phyloP scores from a whole-genome alignment of 2,888 invertebrate species.

The Alviniconcha strummeri region DNA sequence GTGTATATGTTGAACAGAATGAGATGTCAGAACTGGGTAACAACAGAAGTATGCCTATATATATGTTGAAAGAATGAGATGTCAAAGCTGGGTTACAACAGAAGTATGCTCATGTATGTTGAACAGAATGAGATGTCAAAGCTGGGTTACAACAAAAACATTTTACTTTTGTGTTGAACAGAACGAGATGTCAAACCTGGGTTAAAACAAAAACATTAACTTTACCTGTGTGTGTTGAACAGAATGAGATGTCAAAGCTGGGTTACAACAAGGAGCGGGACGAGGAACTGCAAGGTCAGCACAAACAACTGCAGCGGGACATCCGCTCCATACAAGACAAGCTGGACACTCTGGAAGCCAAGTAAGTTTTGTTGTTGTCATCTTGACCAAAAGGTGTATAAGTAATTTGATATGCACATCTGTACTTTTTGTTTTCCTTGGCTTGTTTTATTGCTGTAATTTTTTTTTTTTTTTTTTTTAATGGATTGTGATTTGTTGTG shows the following conservation, averaged over 20 bases:
- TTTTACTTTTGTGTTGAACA: no score
- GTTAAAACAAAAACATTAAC: no score
- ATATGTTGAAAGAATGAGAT: conserved; percentile 70
- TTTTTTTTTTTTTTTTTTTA: not conserved
- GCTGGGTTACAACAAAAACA: no score
- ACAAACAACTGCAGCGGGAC: conserved; percentile 77
- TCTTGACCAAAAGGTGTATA: not conserved
- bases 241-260: conserved; percentile 75
- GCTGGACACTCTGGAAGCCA: conserved; percentile 78
- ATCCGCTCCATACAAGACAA: conserved; percentile 77
- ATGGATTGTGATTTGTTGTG: not conserved
- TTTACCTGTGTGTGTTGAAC: conserved; percentile 27
- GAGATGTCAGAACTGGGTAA: no score
- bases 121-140: no score
- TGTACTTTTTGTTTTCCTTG: not conserved
- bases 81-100: no score
- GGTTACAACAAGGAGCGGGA: conserved; percentile 80
- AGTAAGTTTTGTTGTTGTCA: conserved; percentile 50
- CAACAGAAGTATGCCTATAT: no score
- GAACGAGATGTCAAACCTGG: no score
- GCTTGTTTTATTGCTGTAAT: not conserved
- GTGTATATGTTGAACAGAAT: no score
- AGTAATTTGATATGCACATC: not conserved
- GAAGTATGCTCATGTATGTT: no score
- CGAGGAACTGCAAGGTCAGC: conserved; percentile 76